Evolutionary conservation across 1,140 invertebrate genomes (phyloP).

Genomic region (Radopholus similis): DNA sequence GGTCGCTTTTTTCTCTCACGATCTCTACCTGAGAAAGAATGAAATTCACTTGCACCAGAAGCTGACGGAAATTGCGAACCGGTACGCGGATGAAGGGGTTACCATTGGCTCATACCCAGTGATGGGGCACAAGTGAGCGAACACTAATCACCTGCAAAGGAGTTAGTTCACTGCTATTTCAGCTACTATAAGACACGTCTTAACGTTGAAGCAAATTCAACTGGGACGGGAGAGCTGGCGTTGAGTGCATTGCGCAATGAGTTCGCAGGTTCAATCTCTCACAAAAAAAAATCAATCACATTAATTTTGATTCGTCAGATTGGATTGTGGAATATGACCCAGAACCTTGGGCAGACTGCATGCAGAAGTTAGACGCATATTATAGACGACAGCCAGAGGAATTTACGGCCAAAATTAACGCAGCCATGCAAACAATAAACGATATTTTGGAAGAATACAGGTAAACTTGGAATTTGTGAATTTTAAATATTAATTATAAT

Average conservation of each 20-base stretch:
- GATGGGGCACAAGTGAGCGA: slow-evolving; percentile 60
- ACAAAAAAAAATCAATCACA: too few species aligned
- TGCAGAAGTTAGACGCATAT: slow-evolving; percentile 47
- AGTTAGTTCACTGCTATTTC: slow-evolving; percentile 17
- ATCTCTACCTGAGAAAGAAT: slow-evolving; percentile 65
- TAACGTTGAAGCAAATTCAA: slow-evolving; percentile 61
- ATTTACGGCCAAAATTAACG: slow-evolving; percentile 21
- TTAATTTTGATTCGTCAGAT: slow-evolving; percentile 56
- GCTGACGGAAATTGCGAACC: slow-evolving; percentile 64
- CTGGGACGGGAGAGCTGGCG: slow-evolving; percentile 55
- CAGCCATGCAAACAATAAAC: slow-evolving; percentile 36
- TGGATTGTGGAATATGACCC: slow-evolving; percentile 61
- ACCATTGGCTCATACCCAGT: slow-evolving; percentile 72
- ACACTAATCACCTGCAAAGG: background rate
- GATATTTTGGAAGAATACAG: slow-evolving; percentile 32
- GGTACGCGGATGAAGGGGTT: slow-evolving; percentile 65
- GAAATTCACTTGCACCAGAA: slow-evolving; percentile 66
- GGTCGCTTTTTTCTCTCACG: slow-evolving; percentile 60
- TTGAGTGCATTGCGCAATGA: slow-evolving; percentile 12
- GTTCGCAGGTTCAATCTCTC: slow-evolving; percentile 56
- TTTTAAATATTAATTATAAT: too few species aligned
- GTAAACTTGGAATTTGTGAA: slow-evolving; percentile 11
- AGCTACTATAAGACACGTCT: slow-evolving; percentile 64
- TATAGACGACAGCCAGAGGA: slow-evolving; percentile 2
- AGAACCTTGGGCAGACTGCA: slow-evolving; percentile 55